Evolutionary conservation across 1,140 invertebrate species (phyloP).

Genomic region (Drosophila grimshawi): DNA sequence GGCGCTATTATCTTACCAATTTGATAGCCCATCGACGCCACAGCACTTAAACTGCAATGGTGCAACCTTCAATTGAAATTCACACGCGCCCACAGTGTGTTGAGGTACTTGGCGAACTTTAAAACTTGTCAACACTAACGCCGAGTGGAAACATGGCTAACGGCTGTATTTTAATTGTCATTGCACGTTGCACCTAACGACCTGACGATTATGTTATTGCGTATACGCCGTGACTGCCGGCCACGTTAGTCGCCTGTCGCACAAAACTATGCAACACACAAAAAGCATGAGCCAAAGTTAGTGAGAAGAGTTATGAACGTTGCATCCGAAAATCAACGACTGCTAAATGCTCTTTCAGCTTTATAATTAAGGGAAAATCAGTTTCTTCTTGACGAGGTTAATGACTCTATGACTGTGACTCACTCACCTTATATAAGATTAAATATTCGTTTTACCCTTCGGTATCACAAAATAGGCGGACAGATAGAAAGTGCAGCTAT

Average conservation of each 20-base stretch:
- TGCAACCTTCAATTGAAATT: slow-evolving; percentile 31
- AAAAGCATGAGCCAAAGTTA: background rate
- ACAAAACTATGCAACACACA: slow-evolving; percentile 36
- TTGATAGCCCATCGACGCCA: slow-evolving; percentile 8
- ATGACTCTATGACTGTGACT: background rate
- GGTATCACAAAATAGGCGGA: slow-evolving; percentile 3
- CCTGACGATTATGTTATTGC: slow-evolving; percentile 38
- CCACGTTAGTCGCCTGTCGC: slow-evolving; percentile 36
- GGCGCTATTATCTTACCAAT: slow-evolving; percentile 63
- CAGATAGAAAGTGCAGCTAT: slow-evolving; percentile 21
- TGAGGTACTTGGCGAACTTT: slow-evolving; percentile 60
- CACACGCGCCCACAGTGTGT: slow-evolving; percentile 5
- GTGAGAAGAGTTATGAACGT: background rate
- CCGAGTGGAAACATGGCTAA: slow-evolving; percentile 30
- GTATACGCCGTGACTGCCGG: slow-evolving; percentile 52
- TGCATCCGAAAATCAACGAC: background rate
- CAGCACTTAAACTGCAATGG: slow-evolving; percentile 3
- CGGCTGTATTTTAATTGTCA: slow-evolving; percentile 76
- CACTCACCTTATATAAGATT: background rate
- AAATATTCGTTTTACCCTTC: background rate
- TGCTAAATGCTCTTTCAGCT: background rate
- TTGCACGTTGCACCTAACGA: slow-evolving; percentile 22
- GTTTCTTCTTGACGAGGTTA: too few species aligned
- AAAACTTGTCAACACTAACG: slow-evolving; percentile 60
- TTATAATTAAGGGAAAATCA: background rate